Percentiles rank a stretch among this genome's conserved stretches.
These are phyloP conservation scores for Tetranychus cinnabarinus DNA, from an alignment of 1,140 invertebrate genomes.

Conservation along the genomic window DNA sequence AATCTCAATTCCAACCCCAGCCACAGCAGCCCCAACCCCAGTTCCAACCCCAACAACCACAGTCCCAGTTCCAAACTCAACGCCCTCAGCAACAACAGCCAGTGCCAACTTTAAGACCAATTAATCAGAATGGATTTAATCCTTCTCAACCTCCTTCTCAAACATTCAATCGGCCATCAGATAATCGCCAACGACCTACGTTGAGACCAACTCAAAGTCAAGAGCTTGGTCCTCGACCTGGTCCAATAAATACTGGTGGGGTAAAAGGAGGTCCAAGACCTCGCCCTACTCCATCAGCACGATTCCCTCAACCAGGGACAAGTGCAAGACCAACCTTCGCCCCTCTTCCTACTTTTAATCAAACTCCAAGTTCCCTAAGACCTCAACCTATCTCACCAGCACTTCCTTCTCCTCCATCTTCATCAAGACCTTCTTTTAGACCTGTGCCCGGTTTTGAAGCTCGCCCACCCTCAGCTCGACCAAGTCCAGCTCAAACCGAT, in stretches of 20 bases:
- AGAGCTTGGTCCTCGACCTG: not conserved
- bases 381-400: not conserved
- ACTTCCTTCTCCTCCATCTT: not conserved
- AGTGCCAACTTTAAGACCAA: not conserved
- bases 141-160: not conserved
- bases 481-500: not conserved
- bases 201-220: not conserved
- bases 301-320: not conserved
- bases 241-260: not conserved
- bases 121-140: too few species aligned
- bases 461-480: not conserved
- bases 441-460: not conserved
- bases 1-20: not conserved
- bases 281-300: not conserved
- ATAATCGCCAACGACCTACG: not conserved
- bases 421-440: not conserved
- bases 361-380: not conserved
- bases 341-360: not conserved
- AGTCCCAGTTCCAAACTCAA: not conserved
- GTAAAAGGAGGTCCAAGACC: not conserved
- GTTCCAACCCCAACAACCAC: not conserved
- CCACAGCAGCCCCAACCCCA: not conserved
- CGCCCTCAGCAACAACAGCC: not conserved
- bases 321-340: not conserved
- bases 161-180: not conserved